Evolutionary conservation across 2,113 vertebrate species (phyloP).

Genomic region (Hucho hucho): DNA sequence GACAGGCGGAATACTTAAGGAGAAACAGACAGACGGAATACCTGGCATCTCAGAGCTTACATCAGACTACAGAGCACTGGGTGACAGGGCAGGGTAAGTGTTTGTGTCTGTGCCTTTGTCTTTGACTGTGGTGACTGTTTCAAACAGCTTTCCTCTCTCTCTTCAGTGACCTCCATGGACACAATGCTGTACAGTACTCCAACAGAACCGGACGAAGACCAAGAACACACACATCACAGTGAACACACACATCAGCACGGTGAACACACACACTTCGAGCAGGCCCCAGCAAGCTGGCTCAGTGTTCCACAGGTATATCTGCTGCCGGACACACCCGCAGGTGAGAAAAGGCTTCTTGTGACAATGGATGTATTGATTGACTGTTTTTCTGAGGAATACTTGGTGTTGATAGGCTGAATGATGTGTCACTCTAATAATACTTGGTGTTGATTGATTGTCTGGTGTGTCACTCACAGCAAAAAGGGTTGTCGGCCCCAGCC

Average conservation of each 20-base stretch:
- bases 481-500: neutral
- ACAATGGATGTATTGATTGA: neutral
- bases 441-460: neutral
- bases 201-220: neutral
- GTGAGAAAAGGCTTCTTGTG: neutral
- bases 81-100: too few species aligned
- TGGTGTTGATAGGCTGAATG: neutral
- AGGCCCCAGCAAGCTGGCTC: neutral
- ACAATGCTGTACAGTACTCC: too few species aligned
- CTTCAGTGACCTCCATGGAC: too few species aligned
- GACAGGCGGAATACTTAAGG: too few species aligned
- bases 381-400: neutral
- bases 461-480: conserved; percentile 28
- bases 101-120: too few species aligned
- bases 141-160: too few species aligned
- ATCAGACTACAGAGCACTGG: too few species aligned
- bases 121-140: too few species aligned
- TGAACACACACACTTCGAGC: neutral
- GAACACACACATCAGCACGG: neutral
- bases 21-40: too few species aligned
- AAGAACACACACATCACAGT: neutral
- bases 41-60: too few species aligned
- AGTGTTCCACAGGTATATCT: neutral
- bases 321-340: neutral
- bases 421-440: neutral